Evolutionary conservation across 2,888 invertebrate genomes (phyloP), one percentile per base, ranked within the genome.

Genomic region (Thalpophila matura): DNA sequence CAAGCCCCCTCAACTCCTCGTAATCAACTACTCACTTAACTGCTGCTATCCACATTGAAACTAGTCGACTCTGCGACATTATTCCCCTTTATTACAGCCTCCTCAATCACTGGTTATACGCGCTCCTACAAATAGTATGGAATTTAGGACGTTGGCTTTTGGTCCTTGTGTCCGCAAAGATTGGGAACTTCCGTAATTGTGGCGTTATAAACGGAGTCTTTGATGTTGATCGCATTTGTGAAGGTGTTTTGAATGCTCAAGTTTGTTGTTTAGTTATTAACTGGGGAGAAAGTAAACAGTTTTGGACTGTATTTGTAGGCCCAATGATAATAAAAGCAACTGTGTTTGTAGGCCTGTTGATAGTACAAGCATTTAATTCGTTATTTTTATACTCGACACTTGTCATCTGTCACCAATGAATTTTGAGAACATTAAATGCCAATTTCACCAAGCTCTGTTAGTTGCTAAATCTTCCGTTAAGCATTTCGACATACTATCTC

Each of bases 41-140:
- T 57, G 35, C 24, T 38, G 20, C 63, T 43, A 31, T 20, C 54
- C 63, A 38, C 60, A 53, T 42, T 53, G 54, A 55, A 65, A 62
- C 58, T 43, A 68, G 63, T 77, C 56, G 43, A 54, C 29, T 56
- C 31, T 29, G 42, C 20, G 53, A 62, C 51, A 77, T 77, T 59
- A 57, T 35, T 68, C 35, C 38, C 38, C 63, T 71, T 77, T 77
- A 74, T 74, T 53, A 59, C 59, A 26, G n/a, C 31, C 45, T 45
- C 43, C 66, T 59, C 77, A 77, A 75, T 76, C 74, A 74, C 46
- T 37, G 56, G 18, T 43, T 70, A 65, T 51, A 43, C 14, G 63
- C 24, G 38, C 46, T 62, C 29, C 38, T 66, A 61, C 61, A 53
- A 67, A 64, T 62, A 22, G 27, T 22, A 54, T 29, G 54, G 16